Evolutionary conservation across 2,888 invertebrate species (phyloP).

Genomic region (Trichopoda pennipes): DNA sequence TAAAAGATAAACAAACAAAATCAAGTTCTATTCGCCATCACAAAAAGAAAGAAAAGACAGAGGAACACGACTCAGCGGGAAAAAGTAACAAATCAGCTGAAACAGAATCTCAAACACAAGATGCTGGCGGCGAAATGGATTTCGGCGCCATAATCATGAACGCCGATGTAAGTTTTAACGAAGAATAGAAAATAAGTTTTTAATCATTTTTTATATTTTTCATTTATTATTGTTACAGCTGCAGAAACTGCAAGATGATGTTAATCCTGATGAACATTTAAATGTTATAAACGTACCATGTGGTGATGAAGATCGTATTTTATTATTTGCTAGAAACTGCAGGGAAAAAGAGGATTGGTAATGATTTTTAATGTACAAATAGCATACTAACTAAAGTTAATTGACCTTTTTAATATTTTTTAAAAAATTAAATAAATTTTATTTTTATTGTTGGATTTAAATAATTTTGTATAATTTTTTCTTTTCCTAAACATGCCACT

Average conservation of each 20-base stretch:
- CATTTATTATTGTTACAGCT: slow-evolving; percentile 71
- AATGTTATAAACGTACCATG: slow-evolving; percentile 77
- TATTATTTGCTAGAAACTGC: slow-evolving; percentile 79
- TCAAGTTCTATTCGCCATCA: slow-evolving; percentile 35
- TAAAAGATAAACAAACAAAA: slow-evolving; percentile 16
- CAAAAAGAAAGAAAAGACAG: slow-evolving; percentile 41
- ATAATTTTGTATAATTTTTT: too few relatives aligned
- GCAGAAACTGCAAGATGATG: slow-evolving; percentile 74
- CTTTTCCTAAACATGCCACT: too few relatives aligned
- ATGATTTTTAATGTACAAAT: background rate
- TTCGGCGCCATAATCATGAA: slow-evolving; percentile 77
- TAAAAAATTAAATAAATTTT: too few relatives aligned
- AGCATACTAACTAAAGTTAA: too few relatives aligned
- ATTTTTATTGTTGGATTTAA: too few relatives aligned
- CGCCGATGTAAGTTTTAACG: slow-evolving; percentile 76
- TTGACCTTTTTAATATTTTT: too few relatives aligned
- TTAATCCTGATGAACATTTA: slow-evolving; percentile 73
- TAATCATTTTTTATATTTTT: background rate
- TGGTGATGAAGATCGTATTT: slow-evolving; percentile 79
- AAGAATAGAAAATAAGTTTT: background rate
- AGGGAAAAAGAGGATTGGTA: slow-evolving; percentile 81
- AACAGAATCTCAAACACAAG: slow-evolving; percentile 41
- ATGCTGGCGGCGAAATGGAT: slow-evolving; percentile 71
- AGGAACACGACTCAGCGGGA: slow-evolving; percentile 50
- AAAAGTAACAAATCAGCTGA: slow-evolving; percentile 51